Percentiles rank a stretch among this genome's conserved stretches.
phyloP scores from a whole-genome alignment of 2,797 vertebrate species.

The Typhlichthys subterraneus region DNA sequence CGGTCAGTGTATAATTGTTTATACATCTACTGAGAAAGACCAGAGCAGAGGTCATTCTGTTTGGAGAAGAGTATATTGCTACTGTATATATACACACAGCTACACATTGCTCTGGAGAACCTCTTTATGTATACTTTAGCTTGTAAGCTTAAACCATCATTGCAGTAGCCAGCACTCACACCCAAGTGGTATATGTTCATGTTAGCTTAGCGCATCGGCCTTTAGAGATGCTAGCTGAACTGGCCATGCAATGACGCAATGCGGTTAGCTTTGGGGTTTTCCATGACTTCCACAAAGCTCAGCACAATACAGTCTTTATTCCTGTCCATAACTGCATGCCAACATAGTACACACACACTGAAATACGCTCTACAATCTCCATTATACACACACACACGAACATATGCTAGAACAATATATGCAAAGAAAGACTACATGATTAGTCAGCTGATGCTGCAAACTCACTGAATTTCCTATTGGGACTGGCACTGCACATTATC shows the following conservation, averaged over 20 bases:
- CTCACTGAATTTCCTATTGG: conserved; percentile 32
- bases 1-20: background rate
- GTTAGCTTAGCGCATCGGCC: no score
- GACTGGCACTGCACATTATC: conserved; percentile 37
- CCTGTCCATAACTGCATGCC: conserved; percentile 25
- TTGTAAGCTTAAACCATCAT: no score
- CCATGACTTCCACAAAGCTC: conserved; percentile 60
- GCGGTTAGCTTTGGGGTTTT: conserved; percentile 60
- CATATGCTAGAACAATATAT: conserved; percentile 41
- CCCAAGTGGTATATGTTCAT: no score
- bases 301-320: conserved; percentile 71
- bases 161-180: no score
- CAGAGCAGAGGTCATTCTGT: background rate
- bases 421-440: conserved; percentile 21
- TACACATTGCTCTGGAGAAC: no score
- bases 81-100: no score
- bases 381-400: background rate
- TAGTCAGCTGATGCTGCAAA: conserved; percentile 42
- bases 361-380: no score
- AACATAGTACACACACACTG: conserved; percentile 15
- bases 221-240: no score
- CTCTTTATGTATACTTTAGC: no score
- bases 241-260: no score
- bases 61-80: background rate
- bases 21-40: background rate